A percentile compares a stretch with the other conserved stretches of the same genome.
Conservation (phyloP, 2,113 vertebrate genomes). For the Pleuronectes platessa region DNA sequence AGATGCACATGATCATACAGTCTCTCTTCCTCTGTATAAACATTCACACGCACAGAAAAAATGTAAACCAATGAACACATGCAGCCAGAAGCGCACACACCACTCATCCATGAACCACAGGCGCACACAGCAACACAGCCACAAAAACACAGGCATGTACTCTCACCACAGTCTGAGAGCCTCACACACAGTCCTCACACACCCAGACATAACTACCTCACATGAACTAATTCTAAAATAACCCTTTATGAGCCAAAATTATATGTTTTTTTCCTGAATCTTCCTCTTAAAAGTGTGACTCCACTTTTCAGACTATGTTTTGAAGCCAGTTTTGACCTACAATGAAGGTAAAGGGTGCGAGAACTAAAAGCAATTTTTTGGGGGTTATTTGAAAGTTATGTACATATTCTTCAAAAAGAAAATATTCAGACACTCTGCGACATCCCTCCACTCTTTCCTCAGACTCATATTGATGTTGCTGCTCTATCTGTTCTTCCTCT, state of each 20-base stretch:
- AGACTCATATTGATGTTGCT: not conserved
- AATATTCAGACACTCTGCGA: not conserved
- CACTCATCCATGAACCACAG: constrained; percentile 25
- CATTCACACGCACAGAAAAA: constrained; percentile 17
- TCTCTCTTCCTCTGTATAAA: constrained; percentile 24
- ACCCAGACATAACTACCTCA: constrained; percentile 26
- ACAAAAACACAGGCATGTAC: constrained; percentile 37
- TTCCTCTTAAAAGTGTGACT: constrained; percentile 11
- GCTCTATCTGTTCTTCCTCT: not conserved
- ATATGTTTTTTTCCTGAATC: constrained; percentile 30
- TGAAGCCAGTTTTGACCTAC: constrained; percentile 31
- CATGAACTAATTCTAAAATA: constrained; percentile 50
- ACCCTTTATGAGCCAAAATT: constrained; percentile 60
- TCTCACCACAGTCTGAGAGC: constrained; percentile 9
- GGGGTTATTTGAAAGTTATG: too few species aligned
- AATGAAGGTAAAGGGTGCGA: not conserved
- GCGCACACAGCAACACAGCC: constrained; percentile 27
- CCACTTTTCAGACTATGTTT: not conserved
- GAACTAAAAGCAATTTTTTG: not conserved
- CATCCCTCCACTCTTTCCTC: not conserved
- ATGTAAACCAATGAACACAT: constrained; percentile 30
- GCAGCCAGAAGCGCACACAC: constrained; percentile 5
- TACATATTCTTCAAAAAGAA: not conserved
- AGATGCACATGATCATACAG: not conserved
- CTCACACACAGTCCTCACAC: constrained; percentile 36